Conservation (phyloP, 1,140 invertebrate species). For the Trissolcus basalis region DNA sequence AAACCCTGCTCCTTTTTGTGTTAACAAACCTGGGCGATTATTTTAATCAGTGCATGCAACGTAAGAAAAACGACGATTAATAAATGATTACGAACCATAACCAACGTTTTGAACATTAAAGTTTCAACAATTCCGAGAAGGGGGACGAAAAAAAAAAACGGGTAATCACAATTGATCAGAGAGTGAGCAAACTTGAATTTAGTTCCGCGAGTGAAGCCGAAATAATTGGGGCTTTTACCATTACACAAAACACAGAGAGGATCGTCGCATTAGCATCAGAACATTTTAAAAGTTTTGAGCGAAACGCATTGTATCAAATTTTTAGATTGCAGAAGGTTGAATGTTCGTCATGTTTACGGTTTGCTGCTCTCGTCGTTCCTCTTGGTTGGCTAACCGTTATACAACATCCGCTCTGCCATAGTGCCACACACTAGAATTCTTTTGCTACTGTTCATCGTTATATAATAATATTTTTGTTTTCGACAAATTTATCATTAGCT, state of each 20-base stretch:
- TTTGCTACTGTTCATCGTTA: constrained; percentile 70
- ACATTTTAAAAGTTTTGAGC: constrained; percentile 15
- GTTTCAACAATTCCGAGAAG: too few species aligned
- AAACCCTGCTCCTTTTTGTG: background rate
- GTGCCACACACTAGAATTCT: constrained; percentile 65
- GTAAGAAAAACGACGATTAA: too few species aligned
- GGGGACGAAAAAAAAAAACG: too few species aligned
- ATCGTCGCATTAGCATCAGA: constrained; percentile 9
- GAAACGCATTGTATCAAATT: constrained; percentile 38
- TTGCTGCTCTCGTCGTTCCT: constrained; percentile 66
- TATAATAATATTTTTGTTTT: constrained; percentile 66
- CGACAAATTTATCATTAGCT: constrained; percentile 58
- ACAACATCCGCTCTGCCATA: constrained; percentile 69
- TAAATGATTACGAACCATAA: too few species aligned
- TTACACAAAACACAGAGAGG: constrained; percentile 1
- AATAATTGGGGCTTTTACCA: constrained; percentile 3
- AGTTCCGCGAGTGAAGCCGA: background rate
- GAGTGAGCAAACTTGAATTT: background rate
- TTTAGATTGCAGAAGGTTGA: constrained; percentile 55
- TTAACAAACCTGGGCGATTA: too few species aligned
- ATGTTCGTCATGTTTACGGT: constrained; percentile 63
- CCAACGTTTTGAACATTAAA: too few species aligned
- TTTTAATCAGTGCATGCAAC: too few species aligned
- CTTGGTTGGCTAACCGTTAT: constrained; percentile 67
- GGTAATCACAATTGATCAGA: background rate